These are phyloP conservation scores for Drosophila robusta DNA, from an alignment of 2,888 invertebrate genomes.

Conservation along the genomic window DNA sequence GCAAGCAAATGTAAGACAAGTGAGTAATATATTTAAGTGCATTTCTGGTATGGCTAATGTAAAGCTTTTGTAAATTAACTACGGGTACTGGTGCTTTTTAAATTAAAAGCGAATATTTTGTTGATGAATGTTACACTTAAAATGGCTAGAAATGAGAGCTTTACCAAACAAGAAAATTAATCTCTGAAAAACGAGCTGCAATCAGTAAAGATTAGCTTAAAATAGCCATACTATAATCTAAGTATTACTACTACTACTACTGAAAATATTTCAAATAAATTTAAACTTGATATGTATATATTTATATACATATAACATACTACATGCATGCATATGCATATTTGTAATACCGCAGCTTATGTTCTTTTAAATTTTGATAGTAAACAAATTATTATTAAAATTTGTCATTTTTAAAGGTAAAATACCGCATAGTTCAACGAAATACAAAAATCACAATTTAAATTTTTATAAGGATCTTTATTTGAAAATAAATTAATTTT, in stretches of 20 bases:
- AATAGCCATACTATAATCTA: neutral
- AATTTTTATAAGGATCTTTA: neutral
- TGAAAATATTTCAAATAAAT: neutral
- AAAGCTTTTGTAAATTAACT: neutral
- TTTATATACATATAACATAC: no score
- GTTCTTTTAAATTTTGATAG: no score
- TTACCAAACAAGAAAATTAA: neutral
- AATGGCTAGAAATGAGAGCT: neutral
- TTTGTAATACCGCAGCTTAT: no score
- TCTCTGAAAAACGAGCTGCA: neutral
- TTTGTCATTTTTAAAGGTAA: no score
- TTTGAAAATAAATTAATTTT: slow-evolving; percentile 9
- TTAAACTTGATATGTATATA: neutral
- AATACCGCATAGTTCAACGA: neutral
- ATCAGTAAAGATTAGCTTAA: slow-evolving; percentile 21
- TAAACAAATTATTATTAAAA: no score
- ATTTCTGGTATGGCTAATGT: neutral
- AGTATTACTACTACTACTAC: neutral
- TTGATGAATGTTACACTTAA: neutral
- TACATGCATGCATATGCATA: no score
- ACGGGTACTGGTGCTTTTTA: neutral
- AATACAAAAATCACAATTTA: neutral
- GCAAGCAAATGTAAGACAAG: neutral
- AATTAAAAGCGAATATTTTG: neutral
- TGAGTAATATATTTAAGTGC: neutral